Evolutionary conservation across 2,888 invertebrate genomes (phyloP).

Genomic region (Lissonota sp.): DNA sequence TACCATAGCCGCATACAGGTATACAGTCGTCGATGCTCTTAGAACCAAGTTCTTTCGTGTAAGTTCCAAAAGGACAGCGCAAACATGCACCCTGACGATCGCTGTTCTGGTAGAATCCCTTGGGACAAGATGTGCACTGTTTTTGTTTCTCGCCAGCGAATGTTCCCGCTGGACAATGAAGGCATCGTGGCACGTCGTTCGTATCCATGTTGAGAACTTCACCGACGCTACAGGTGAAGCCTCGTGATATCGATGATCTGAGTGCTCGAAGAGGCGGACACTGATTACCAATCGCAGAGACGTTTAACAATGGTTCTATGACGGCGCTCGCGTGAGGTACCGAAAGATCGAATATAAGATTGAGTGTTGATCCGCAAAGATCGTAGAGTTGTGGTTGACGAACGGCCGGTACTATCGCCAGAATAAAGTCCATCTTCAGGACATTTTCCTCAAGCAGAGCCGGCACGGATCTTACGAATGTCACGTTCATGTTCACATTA

Average conservation of each 20-base stretch:
- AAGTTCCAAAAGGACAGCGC: constrained; percentile 96
- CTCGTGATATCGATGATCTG: constrained; percentile 92
- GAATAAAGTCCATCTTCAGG: constrained; percentile 94
- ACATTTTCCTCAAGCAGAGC: constrained; percentile 93
- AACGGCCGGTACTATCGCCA: constrained; percentile 94
- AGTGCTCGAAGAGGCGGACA: constrained; percentile 96
- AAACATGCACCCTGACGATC: constrained; percentile 95
- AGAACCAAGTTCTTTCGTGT: constrained; percentile 95
- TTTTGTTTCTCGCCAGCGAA: constrained; percentile 96
- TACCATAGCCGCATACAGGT: constrained; percentile 98
- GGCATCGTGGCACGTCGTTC: constrained; percentile 95
- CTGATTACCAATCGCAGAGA: constrained; percentile 95
- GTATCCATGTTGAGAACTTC: constrained; percentile 97
- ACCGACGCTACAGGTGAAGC: constrained; percentile 96
- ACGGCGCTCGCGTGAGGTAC: constrained; percentile 96
- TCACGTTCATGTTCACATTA: constrained; percentile 97
- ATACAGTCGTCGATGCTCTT: constrained; percentile 94
- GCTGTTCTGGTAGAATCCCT: constrained; percentile 97
- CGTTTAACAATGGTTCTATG: constrained; percentile 94
- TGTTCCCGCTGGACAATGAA: constrained; percentile 98
- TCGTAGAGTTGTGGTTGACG: constrained; percentile 97
- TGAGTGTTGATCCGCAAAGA: constrained; percentile 96
- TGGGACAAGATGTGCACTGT: constrained; percentile 95
- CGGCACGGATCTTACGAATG: constrained; percentile 93
- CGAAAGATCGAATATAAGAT: constrained; percentile 96